Evolutionary conservation across 1,140 invertebrate species (phyloP).

Genomic region (Drosophila navojoa): DNA sequence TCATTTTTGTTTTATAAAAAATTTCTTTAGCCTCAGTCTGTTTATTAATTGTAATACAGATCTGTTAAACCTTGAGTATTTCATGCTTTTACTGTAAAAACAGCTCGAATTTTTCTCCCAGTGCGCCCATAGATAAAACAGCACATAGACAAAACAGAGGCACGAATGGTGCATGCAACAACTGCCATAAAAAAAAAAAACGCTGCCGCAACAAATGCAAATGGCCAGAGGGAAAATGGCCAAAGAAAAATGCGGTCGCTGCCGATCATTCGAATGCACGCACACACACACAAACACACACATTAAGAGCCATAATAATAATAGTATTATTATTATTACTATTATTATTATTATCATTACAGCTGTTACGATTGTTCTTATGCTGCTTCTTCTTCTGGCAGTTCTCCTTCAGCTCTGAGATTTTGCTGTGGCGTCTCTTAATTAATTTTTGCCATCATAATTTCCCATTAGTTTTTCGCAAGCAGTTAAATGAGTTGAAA

Average conservation of each 20-base stretch:
- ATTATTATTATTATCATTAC: slow-evolving; percentile 13
- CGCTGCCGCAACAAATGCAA: slow-evolving; percentile 6
- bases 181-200: slow-evolving; percentile 18
- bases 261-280: slow-evolving; percentile 7
- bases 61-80: too few relatives aligned
- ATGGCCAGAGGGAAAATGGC: slow-evolving; percentile 23
- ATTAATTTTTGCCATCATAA: slow-evolving; percentile 74
- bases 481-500: slow-evolving; percentile 75
- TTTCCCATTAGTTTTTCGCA: slow-evolving; percentile 61
- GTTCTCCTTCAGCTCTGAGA: slow-evolving; percentile 6
- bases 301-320: not conserved
- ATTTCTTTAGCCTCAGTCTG: too few relatives aligned
- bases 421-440: slow-evolving; percentile 56
- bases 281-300: not conserved
- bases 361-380: not conserved
- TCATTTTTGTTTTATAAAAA: too few relatives aligned
- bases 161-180: slow-evolving; percentile 17
- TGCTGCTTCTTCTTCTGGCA: slow-evolving; percentile 6
- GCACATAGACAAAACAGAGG: slow-evolving; percentile 17
- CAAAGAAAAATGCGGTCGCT: slow-evolving; percentile 37
- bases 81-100: too few relatives aligned
- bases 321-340: slow-evolving; percentile 15
- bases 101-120: not conserved
- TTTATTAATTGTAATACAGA: too few relatives aligned
- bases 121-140: slow-evolving; percentile 8